Evolutionary conservation across 2,888 invertebrate genomes (phyloP).

Genomic region (Pristionchus arcanus): DNA sequence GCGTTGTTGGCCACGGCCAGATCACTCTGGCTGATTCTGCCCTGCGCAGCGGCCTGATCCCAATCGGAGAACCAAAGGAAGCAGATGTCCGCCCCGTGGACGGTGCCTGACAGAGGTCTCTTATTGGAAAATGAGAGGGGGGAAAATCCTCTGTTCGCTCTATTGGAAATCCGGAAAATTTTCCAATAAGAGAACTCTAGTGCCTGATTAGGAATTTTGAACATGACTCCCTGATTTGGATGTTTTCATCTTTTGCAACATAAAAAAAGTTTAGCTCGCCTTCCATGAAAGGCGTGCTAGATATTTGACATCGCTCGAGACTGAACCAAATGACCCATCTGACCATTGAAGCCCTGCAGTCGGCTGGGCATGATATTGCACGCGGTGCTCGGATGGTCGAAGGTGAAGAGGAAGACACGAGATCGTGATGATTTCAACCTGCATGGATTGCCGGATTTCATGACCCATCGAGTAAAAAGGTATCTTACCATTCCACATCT

Average conservation of each 20-base stretch:
- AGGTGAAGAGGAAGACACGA: slow-evolving; percentile 21
- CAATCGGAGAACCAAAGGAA: slow-evolving; percentile 18
- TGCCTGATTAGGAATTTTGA: not conserved
- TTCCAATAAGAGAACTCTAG: too few relatives aligned
- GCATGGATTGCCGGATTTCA: not conserved
- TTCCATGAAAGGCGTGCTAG: too few relatives aligned
- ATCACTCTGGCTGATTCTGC: not conserved
- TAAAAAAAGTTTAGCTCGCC: too few relatives aligned
- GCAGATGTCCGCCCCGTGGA: not conserved
- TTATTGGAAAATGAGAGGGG: too few relatives aligned
- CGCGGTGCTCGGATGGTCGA: not conserved
- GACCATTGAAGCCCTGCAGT: not conserved
- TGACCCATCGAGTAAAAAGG: too few relatives aligned
- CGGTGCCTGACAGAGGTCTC: not conserved
- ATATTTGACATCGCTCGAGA: too few relatives aligned
- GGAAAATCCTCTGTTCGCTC: too few relatives aligned
- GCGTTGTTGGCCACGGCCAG: not conserved
- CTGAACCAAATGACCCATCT: not conserved
- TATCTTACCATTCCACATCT: not conserved
- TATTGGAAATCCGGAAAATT: too few relatives aligned
- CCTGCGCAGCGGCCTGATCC: not conserved
- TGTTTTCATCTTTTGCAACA: too few relatives aligned
- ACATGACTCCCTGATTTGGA: too few relatives aligned
- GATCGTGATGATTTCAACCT: not conserved
- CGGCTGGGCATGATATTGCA: not conserved